These are phyloP conservation scores for Scotopteryx bipunctaria DNA, from an alignment of 2,888 invertebrate genomes.

Conservation along the genomic window DNA sequence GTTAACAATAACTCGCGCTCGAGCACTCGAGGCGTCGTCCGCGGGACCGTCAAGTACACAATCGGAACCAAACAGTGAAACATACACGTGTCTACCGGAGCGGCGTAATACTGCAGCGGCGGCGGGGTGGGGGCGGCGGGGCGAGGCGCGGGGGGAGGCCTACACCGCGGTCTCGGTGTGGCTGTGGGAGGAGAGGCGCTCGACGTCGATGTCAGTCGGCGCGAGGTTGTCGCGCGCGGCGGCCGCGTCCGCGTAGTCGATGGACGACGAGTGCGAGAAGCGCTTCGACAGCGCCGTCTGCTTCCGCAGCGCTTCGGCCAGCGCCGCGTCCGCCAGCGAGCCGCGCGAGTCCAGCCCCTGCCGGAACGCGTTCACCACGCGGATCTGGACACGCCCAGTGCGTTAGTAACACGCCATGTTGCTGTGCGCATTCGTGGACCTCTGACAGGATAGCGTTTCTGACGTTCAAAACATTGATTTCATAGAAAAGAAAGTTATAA, in stretches of 20 bases:
- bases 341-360: slow-evolving; percentile 99
- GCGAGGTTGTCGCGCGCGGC: slow-evolving; percentile 94
- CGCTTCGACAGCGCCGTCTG: slow-evolving; percentile 96
- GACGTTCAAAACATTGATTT: not conserved
- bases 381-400: slow-evolving; percentile 90
- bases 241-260: slow-evolving; percentile 95
- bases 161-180: slow-evolving; percentile 98
- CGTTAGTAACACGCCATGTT: slow-evolving; percentile 26
- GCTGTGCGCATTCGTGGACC: slow-evolving; percentile 30
- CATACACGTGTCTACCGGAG: slow-evolving; percentile 57
- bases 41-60: slow-evolving; percentile 35
- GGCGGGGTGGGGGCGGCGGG: slow-evolving; percentile 33
- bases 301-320: slow-evolving; percentile 96
- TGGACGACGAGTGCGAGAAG: slow-evolving; percentile 93
- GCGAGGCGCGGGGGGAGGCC: slow-evolving; percentile 40
- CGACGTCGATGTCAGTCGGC: slow-evolving; percentile 96
- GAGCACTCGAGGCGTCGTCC: slow-evolving; percentile 51
- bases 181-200: slow-evolving; percentile 95
- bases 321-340: slow-evolving; percentile 95
- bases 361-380: slow-evolving; percentile 99
- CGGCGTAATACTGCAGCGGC: slow-evolving; percentile 30
- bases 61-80: slow-evolving; percentile 65
- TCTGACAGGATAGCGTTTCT: slow-evolving; percentile 34
- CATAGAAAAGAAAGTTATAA: not conserved
- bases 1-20: slow-evolving; percentile 80